A percentile compares a stretch with the other conserved stretches of the same genome.
These are phyloP conservation scores for Cyphomyrus discorhynchus DNA, from an alignment of 2,113 vertebrate genomes.

Conservation along the genomic window DNA sequence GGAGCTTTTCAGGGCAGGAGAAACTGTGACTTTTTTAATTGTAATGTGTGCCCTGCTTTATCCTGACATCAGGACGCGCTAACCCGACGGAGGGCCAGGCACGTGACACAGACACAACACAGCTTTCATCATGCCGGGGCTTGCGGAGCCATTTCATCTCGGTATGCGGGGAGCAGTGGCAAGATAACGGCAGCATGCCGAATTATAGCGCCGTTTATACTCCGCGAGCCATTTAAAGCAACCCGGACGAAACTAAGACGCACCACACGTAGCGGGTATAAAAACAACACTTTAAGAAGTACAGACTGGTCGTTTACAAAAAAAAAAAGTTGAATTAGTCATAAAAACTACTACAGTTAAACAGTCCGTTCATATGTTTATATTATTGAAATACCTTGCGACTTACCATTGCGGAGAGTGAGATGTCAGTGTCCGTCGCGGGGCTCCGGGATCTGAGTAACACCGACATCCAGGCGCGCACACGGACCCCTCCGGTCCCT, in stretches of 20 bases:
- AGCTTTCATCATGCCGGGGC: neutral
- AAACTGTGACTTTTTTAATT: neutral
- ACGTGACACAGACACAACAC: constrained; percentile 23
- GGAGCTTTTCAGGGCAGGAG: neutral
- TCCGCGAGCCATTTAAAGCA: neutral
- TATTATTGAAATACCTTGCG: neutral
- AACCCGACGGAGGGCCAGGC: neutral
- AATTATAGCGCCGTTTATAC: neutral
- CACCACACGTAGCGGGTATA: neutral
- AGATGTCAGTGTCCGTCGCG: neutral
- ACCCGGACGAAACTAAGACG: neutral
- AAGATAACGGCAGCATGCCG: neutral
- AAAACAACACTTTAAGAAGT: neutral
- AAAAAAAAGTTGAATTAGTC: neutral
- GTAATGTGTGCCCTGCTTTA: neutral
- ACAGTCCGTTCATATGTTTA: neutral
- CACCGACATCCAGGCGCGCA: neutral
- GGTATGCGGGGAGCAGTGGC: neutral
- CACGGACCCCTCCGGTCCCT: neutral
- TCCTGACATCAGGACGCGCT: neutral
- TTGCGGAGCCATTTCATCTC: neutral
- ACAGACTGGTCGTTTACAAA: neutral
- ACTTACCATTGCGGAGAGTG: constrained; percentile 12
- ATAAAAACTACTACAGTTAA: neutral
- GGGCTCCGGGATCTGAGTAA: neutral